phyloP scores from a whole-genome alignment of 2,888 invertebrate species.

The Ligdia adustata region DNA sequence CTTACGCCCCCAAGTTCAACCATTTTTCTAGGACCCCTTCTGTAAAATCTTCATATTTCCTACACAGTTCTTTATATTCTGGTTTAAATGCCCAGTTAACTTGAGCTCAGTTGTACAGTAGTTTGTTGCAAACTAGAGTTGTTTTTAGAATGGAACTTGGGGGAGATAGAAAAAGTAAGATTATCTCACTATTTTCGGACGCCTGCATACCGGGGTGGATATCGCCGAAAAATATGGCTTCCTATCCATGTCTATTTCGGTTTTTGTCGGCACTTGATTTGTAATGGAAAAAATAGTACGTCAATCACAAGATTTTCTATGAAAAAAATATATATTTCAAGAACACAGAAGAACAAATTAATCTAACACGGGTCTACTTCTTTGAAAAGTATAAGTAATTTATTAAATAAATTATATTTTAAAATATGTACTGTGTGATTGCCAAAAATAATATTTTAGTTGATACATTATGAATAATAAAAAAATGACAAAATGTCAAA shows the following conservation, averaged over 20 bases:
- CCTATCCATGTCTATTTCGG: conserved; percentile 73
- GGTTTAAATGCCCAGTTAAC: conserved; percentile 30
- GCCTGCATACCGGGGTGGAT: conserved; percentile 73
- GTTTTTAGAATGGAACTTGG: conserved; percentile 45
- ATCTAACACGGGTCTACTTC: too few relatives aligned
- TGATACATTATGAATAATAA: too few relatives aligned
- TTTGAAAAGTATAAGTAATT: too few relatives aligned
- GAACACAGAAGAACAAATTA: too few relatives aligned
- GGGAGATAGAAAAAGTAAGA: conserved; percentile 81
- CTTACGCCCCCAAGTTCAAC: conserved; percentile 68
- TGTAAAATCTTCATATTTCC: background rate
- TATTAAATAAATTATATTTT: too few relatives aligned
- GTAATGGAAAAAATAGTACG: too few relatives aligned
- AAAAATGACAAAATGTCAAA: too few relatives aligned
- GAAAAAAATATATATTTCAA: too few relatives aligned
- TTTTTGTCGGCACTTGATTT: conserved; percentile 36
- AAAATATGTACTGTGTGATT: too few relatives aligned
- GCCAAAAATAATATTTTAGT: too few relatives aligned
- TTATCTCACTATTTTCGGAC: conserved; percentile 81
- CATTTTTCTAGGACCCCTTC: conserved; percentile 43
- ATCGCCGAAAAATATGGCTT: conserved; percentile 80
- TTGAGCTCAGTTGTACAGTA: conserved; percentile 5
- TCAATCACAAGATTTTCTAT: too few relatives aligned
- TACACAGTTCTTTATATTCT: conserved; percentile 37
- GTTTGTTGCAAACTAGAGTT: conserved; percentile 6